Evolutionary conservation across 1,140 invertebrate genomes (phyloP).

Genomic region (Stegodyphus dumicola): DNA sequence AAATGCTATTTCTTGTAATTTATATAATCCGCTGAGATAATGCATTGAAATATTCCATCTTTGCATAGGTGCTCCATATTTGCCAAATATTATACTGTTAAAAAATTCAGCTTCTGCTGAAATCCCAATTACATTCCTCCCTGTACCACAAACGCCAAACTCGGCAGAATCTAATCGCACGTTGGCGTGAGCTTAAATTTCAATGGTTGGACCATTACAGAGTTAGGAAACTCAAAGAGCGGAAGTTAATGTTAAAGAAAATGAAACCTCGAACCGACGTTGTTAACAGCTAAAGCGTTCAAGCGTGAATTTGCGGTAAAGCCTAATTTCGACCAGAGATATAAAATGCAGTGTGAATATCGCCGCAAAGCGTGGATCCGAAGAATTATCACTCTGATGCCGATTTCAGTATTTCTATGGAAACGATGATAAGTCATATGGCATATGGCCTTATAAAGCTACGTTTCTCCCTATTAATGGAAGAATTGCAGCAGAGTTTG

Average conservation of each 20-base stretch:
- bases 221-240: conserved; percentile 7
- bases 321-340: conserved; percentile 10
- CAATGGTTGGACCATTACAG: conserved; percentile 11
- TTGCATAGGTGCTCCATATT: too few species aligned
- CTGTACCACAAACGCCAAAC: not conserved
- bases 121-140: too few species aligned
- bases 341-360: conserved; percentile 1
- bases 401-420: conserved; percentile 10
- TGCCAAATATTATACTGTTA: too few species aligned
- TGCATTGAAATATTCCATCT: too few species aligned
- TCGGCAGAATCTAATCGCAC: not conserved
- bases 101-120: too few species aligned
- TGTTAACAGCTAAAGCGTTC: conserved; percentile 38
- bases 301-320: conserved; percentile 40
- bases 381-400: conserved; percentile 28
- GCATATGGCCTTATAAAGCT: not conserved
- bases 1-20: too few species aligned
- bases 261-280: conserved; percentile 14
- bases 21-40: too few species aligned
- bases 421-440: not conserved
- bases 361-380: too few species aligned
- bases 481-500: too few species aligned
- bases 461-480: too few species aligned
- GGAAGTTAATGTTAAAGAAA: conserved; percentile 41
- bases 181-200: conserved; percentile 7